Evolutionary conservation across 2,888 invertebrate genomes (phyloP).

Genomic region (Ophion costatus): DNA sequence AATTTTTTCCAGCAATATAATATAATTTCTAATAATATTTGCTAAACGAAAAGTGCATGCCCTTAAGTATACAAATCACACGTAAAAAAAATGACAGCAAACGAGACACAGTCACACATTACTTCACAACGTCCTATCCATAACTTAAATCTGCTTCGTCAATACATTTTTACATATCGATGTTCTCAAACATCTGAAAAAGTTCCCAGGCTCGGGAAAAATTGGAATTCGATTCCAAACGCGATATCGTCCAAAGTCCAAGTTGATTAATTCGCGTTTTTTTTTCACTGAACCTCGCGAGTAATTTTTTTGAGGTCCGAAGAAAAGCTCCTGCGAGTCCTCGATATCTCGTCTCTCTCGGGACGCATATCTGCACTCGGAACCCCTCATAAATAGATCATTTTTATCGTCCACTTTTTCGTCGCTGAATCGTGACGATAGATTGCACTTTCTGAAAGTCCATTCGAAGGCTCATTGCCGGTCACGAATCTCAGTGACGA

Average conservation of each 20-base stretch:
- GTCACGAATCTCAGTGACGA: constrained; percentile 44
- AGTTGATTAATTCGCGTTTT: constrained; percentile 32
- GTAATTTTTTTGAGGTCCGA: constrained; percentile 3
- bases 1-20: not conserved
- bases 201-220: constrained; percentile 9
- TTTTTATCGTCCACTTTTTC: not conserved
- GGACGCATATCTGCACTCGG: not conserved
- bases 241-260: constrained; percentile 22
- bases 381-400: constrained; percentile 1
- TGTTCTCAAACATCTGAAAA: not conserved
- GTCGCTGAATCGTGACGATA: constrained; percentile 16
- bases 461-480: not conserved
- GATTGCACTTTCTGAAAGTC: constrained; percentile 7
- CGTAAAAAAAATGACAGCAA: constrained; percentile 27
- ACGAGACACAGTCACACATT: constrained; percentile 36
- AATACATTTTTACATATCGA: constrained; percentile 12
- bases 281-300: constrained; percentile 16
- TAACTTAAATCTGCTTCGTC: constrained; percentile 47
- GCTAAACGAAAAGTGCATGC: not conserved
- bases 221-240: constrained; percentile 22
- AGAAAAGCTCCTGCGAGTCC: constrained; percentile 15
- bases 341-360: not conserved
- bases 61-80: constrained; percentile 46
- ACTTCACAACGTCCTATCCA: constrained; percentile 39
- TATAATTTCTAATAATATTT: not conserved